Base-by-base conservation (phyloP, 2,113 vertebrate genomes). In the Chascanopsetta lugubris region DNA sequence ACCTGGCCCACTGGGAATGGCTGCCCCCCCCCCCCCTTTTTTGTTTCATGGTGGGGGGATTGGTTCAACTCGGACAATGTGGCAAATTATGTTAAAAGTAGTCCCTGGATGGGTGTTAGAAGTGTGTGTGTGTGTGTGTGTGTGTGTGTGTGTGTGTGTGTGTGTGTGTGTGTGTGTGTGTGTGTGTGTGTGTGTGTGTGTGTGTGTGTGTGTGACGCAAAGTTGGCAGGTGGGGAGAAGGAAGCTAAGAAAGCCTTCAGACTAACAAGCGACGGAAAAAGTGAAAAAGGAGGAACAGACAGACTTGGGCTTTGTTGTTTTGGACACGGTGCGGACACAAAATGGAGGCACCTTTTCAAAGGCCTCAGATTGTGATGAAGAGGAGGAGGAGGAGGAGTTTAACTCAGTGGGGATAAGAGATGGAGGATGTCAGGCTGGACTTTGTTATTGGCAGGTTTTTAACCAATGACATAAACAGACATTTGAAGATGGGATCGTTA, bases 1-100 rank as follows among this genome's bases (percentile, higher is more conserved):
- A 98, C 96, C 96, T 97, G 96, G 94, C 94, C 91, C 83, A 87
- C 91, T 84, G 92, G 91, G 90, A 93, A 90, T 91, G 93, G 93
- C 87, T 79, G 94, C 90, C 86, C 93, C 89, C 90, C 86, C 61
- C 63, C 3, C 77, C 66, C 42, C 78, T n/a, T 63, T 84, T 90
- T 91, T 91, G 88, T 90, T 87, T 92, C 82, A 92, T 8, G 36
- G 67, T 49, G 51, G 64, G 80, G 72, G 83, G 72, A 65, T 29
- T 42, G 61, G 56, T 64, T 60, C 56, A 71, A 70, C 63, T 82
- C 66, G 91, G 92, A 91, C 85, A 90, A 91, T 87, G 77, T 81
- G 42, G 55, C 64, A 55, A 90, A 90, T 91, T 87, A 89, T 85
- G 84, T 89, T 86, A 80, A 89, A 90, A 88, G 79, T 80, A 83